Evolutionary conservation across 2,113 vertebrate genomes (phyloP), one percentile per base, ranked within the genome.

Genomic region (Hippocampus comes): DNA sequence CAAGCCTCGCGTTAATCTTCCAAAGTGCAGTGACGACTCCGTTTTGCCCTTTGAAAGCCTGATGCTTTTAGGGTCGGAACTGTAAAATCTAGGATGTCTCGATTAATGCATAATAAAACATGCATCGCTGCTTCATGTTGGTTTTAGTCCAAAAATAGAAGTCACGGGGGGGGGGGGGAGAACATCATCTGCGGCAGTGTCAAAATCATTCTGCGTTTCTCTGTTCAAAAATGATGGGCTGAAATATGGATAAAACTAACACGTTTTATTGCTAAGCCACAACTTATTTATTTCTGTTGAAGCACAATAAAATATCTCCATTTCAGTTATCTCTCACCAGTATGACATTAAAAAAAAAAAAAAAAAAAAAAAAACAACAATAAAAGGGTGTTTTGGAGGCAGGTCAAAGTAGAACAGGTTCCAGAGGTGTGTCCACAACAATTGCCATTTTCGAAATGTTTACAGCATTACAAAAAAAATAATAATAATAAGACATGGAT

Each of bases 1-100:
- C 63, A 76, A 86, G 86, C 68, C 78, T 79, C 67, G 55, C 71
- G 85, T 82, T 85, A 86, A 88, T 87, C 81, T 88, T 77, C 68
- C 63, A 84, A 86, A 90, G 85, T 89, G 83, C 82, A 79, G 48
- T 57, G 69, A 82, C 79, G 71, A 72, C 75, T 81, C 42, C 57
- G 10, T 70, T 67, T 70, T 80, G 66, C 55, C 83, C 81, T 86
- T 84, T 73, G 59, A 78, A 66, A 74, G 38, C 17, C 53, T 27
- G 38, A 25, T 68, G 75, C 53, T 71, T 81, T 74, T 81, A 66
- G 70, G 80, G 83, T 81, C 75, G 84, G 83, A 76, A 76, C 67
- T 68, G 77, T 76, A 82, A 87, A 85, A 82, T 72, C 56, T 55
- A 73, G 64, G 41, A 30, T 65, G 56, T 70, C 76, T 70, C 74